Evolutionary conservation across 2,888 invertebrate genomes (phyloP).

Genomic region (Apamea crenata): DNA sequence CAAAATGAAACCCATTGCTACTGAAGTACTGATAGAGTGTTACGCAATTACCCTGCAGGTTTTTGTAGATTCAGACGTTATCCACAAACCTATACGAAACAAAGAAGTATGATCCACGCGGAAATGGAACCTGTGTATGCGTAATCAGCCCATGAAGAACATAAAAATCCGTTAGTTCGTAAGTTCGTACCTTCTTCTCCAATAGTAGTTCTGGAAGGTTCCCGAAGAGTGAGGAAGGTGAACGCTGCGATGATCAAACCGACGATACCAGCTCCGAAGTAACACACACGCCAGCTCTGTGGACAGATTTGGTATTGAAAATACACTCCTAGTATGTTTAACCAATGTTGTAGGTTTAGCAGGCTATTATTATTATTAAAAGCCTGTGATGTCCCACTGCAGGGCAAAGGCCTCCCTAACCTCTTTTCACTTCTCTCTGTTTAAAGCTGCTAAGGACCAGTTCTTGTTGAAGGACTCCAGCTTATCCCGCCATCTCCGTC

Average conservation of each 20-base stretch:
- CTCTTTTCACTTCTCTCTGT: neutral
- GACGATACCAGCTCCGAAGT: conserved; percentile 94
- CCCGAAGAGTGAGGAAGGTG: conserved; percentile 94
- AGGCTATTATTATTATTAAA: neutral
- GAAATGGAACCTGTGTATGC: neutral
- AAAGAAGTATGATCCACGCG: neutral
- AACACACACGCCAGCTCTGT: conserved; percentile 96
- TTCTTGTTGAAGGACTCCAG: neutral
- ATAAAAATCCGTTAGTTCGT: conserved; percentile 30
- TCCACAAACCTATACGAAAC: neutral
- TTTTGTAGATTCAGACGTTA: neutral
- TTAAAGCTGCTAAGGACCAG: neutral
- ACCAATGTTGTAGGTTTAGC: neutral
- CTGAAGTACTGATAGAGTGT: too few relatives aligned
- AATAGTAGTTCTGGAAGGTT: conserved; percentile 94
- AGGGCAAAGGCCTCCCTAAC: neutral
- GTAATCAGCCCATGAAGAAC: neutral
- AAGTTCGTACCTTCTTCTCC: conserved; percentile 92
- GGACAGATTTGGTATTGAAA: neutral
- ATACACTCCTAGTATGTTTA: neutral
- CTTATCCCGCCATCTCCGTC: neutral
- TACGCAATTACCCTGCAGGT: too few relatives aligned
- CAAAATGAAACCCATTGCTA: too few relatives aligned
- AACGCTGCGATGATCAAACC: conserved; percentile 93
- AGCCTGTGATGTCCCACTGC: neutral